Percentiles rank a stretch among this genome's conserved stretches.
These are phyloP conservation scores for Synergus laeviventris DNA, from an alignment of 2,888 invertebrate species.

Conservation along the genomic window DNA sequence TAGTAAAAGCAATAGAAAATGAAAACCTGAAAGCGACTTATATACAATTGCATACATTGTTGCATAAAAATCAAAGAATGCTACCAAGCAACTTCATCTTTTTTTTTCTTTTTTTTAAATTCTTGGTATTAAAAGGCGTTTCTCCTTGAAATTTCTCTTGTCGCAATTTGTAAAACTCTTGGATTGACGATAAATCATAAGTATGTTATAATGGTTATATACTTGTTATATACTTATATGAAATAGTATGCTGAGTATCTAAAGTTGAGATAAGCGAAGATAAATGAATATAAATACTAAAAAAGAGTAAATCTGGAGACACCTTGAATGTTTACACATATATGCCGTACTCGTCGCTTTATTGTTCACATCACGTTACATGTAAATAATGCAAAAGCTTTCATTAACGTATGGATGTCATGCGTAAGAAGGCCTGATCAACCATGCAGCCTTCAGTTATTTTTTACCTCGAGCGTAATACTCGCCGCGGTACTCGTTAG, in stretches of 20 bases:
- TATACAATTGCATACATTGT: neutral
- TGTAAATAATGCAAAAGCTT: constrained; percentile 44
- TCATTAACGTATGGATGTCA: constrained; percentile 39
- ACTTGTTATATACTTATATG: neutral
- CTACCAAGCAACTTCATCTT: neutral
- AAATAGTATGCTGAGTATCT: neutral
- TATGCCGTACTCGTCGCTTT: constrained; percentile 41
- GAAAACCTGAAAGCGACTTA: neutral
- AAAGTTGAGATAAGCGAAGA: neutral
- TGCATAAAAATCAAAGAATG: neutral
- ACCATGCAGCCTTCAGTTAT: constrained; percentile 71
- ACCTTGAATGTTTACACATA: constrained; percentile 1
- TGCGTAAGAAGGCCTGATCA: constrained; percentile 66
- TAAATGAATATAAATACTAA: neutral
- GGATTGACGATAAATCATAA: neutral
- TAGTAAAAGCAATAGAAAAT: neutral
- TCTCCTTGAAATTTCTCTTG: neutral
- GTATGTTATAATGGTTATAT: neutral
- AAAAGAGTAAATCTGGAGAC: neutral
- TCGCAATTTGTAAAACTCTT: neutral
- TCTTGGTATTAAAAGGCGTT: neutral
- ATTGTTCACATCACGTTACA: constrained; percentile 39
- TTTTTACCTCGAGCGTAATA: constrained; percentile 46
- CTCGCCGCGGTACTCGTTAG: constrained; percentile 45
- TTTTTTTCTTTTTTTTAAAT: neutral